phyloP scores from a whole-genome alignment of 2,113 vertebrate species.

The Ctenomys sociabilis region DNA sequence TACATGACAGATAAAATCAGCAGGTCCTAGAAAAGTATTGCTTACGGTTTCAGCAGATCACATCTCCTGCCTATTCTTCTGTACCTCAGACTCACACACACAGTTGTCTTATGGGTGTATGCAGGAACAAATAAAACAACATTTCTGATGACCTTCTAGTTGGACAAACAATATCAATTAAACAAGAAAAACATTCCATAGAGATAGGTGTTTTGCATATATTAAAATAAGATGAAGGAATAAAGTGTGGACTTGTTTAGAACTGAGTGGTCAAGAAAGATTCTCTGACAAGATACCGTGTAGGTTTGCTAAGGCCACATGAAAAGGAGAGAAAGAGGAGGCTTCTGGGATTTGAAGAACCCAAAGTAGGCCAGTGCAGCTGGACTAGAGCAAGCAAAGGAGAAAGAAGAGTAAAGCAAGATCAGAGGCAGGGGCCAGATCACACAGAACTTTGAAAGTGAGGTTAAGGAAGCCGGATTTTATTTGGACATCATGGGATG shows the following conservation, averaged over 20 bases:
- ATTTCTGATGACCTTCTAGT: neutral
- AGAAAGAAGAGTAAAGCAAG: neutral
- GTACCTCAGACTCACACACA: neutral
- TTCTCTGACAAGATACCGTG: neutral
- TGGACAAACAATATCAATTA: conserved; percentile 17
- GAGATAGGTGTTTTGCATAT: neutral
- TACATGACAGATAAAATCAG: conserved; percentile 12
- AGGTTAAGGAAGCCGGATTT: neutral
- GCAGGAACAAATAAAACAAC: neutral
- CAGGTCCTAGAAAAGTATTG: neutral
- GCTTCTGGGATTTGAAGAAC: neutral
- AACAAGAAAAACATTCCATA: neutral
- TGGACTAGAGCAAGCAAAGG: neutral
- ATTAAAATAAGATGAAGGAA: neutral
- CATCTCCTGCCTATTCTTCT: neutral
- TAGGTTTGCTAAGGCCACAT: neutral
- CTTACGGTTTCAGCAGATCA: neutral
- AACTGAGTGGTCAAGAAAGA: neutral
- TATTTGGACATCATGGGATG: neutral
- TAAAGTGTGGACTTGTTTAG: neutral
- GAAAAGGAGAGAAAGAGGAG: conserved; percentile 11
- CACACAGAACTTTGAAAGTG: neutral
- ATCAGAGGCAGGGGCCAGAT: neutral
- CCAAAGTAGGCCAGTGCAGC: neutral
- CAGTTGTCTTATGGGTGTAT: neutral